phyloP scores from a whole-genome alignment of 92 coral and sea anemone genomes.

The Epizoanthus illoricatus region DNA sequence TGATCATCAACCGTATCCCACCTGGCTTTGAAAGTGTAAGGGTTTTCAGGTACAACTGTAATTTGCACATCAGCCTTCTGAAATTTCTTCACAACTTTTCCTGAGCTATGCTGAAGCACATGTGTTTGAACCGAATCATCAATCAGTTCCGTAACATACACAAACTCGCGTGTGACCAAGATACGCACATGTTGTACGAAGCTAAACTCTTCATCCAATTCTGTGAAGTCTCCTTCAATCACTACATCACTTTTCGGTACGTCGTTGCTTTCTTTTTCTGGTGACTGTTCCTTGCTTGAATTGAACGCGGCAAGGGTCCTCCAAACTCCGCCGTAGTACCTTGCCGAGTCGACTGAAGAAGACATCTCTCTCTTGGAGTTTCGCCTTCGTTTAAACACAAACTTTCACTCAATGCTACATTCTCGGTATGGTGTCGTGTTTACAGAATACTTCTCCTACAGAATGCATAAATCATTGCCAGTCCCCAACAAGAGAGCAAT shows the following conservation, averaged over 20 bases:
- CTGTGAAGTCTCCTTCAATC: conserved; percentile 88
- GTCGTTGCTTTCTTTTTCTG: conserved; percentile 4
- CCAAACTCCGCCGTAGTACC: conserved; percentile 38
- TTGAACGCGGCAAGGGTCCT: conserved; percentile 18
- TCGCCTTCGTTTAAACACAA: conserved; percentile 11
- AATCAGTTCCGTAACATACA: conserved; percentile 75
- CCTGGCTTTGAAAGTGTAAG: conserved; percentile 83
- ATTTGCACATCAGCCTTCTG: conserved; percentile 72
- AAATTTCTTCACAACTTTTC: conserved; percentile 63
- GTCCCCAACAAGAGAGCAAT: conserved; percentile 33
- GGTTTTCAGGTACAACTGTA: conserved; percentile 68
- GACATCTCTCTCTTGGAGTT: conserved; percentile 16
- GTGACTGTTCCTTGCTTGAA: conserved; percentile 19
- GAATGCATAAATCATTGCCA: conserved; percentile 5
- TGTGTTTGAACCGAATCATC: conserved; percentile 64
- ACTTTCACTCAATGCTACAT: neutral
- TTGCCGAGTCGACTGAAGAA: conserved; percentile 13
- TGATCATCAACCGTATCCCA: conserved; percentile 57
- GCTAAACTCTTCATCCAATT: conserved; percentile 74
- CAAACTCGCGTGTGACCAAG: conserved; percentile 76
- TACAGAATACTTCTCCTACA: conserved; percentile 4
- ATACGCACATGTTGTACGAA: conserved; percentile 78
- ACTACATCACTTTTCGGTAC: conserved; percentile 59
- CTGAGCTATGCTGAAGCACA: conserved; percentile 82
- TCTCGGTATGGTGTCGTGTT: conserved; percentile 22